Evolutionary conservation across 2,888 invertebrate species (phyloP), one percentile per base, ranked within the genome.

Genomic region (Macropis europaea): DNA sequence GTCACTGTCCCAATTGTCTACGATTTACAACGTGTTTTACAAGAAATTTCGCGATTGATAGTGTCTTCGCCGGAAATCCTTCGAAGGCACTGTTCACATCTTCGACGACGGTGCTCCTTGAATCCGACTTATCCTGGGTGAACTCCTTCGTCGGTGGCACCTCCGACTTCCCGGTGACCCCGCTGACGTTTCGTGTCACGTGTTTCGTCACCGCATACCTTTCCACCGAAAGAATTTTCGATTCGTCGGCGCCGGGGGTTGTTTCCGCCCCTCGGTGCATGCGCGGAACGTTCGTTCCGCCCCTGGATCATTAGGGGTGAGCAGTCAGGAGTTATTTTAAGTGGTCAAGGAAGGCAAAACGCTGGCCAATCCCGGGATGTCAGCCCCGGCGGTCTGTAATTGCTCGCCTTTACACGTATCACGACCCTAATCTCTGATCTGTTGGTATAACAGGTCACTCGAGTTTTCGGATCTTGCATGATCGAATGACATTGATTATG

Each of bases 211-310:
- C 63, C 43, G 54, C 59, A 60, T 59, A 61, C 47, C 57, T 36
- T 13, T 9, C 34, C 28, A 45, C 42, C 32, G 43, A 22, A 42
- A 42, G 38, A 57, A 53, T 50, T 19, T 61, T 50, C 67, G 62
- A 79, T 77, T 79, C 76, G 77, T 54, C 56, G 43, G 17, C 36
- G 26, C 28, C 2, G 42, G 53, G 56, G 45, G 34, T 71, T 53
- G 56, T 61, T 22, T 71, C 76, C 81, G 82, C 82, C 82, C 47
- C 67, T 50, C 4, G 28, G 74, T 63, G 34, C 82, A 81, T 81
- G 82, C 82, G 82, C 77, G 13, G 13, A 32, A 30, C 42, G 1
- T 45, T 22, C 38, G 79, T 71, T 76, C 78, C 80, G 82, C 78
- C 73, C 62, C 63, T 43, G 50, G 1, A 24, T 63, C 68, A 47